Evolutionary conservation across 2,797 vertebrate species (phyloP), one percentile per base, ranked within the genome.

Genomic region (Coilia nasus): DNA sequence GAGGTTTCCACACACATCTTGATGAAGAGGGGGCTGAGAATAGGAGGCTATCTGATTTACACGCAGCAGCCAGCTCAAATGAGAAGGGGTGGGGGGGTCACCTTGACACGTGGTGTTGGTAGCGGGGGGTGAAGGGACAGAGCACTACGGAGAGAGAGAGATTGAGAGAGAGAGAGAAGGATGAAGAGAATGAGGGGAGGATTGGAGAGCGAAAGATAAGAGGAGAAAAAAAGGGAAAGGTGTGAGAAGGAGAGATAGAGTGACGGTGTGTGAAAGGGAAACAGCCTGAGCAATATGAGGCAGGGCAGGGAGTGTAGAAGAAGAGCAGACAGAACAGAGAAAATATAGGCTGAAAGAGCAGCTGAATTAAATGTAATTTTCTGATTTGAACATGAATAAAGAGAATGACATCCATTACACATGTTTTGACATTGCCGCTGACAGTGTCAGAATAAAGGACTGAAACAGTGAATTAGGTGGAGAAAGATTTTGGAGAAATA

Each of bases 1-100:
- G 75, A 64, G 83, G 46, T 83, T 87, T 84, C 83, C 87, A 90
- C 54, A 80, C 75, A 86, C 85, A 88, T 81, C 85, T 81, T 84
- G 84, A 87, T 88, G 84, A 85, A 89, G 88, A 84, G 87, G 62
- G 41, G 60, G 67, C 78, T 86, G 82, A 67, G 82, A 87, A 88
- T 86, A 87, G 81, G 83, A 41, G 21, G 12, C 78, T 21, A 17
- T 28, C 54, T 54, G 84, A 78, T 84, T 88, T 87, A 88, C 83
- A 84, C 62, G 6, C 12, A 82, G 82, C 83, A 81, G 28, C 67
- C 67, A 31, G 25, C 64, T 35, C 67, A 35, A 31, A 35, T 31
- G 67, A 17, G 28, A 23, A 23, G 23, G 11, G 25, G 64, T 7
- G 59, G 54, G 64, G 25, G 83, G 83, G 82, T 90, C 84, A 86